Evolutionary conservation across 2,113 vertebrate species (phyloP), one percentile per base, ranked within the genome.

Genomic region (Gallinago undulata): DNA sequence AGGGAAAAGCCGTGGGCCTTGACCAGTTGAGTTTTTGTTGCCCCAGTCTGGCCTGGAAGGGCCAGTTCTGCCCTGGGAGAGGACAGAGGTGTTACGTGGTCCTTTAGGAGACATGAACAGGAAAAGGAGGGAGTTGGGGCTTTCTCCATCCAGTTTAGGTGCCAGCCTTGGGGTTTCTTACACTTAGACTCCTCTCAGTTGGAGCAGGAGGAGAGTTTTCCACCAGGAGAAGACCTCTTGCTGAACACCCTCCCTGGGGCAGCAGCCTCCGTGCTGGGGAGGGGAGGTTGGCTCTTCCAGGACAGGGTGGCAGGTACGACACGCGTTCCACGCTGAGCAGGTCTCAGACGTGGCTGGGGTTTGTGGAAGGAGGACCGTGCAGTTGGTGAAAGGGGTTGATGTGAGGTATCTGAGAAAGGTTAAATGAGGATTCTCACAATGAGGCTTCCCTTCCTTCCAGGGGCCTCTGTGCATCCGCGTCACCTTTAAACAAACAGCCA

Each of bases 271-370:
- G 25, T 19, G 41, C 4, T 18, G 16, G 25, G 30, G 27, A 8
- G 9, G 33, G 51, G 51, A 4, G 1, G 1, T 25, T 3, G 2
- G 1, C 41, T 13, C 6, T 28, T 37, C 16, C 7, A 28, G 79
- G 53, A 55, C 55, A 12, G 2, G 3, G 17, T 14, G 17, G 21
- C 51, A 53, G 70, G 24, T 23, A 47, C 1, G 1, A 25, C 0
- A 9, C 8, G 35, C 1, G 0, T 33, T 59, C 13, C 9, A 6
- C 53, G 50, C 80, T 62, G 21, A 47, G 39, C 28, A 73, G n/a
- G 6, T 48, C 33, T 30, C 83, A 69, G 53, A 14, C 1, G 0
- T 47, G 72, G 7, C 64, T 70, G 68, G 68, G 55, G 24, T 41
- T 59, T 67, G 43, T 19, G n/a, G 47, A 41, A 50, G 45, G 31